A percentile compares a stretch with the other conserved stretches of the same genome.
These are phyloP conservation scores for Onychostruthus taczanowskii DNA, from an alignment of 2,113 vertebrate genomes.

Conservation along the genomic window DNA sequence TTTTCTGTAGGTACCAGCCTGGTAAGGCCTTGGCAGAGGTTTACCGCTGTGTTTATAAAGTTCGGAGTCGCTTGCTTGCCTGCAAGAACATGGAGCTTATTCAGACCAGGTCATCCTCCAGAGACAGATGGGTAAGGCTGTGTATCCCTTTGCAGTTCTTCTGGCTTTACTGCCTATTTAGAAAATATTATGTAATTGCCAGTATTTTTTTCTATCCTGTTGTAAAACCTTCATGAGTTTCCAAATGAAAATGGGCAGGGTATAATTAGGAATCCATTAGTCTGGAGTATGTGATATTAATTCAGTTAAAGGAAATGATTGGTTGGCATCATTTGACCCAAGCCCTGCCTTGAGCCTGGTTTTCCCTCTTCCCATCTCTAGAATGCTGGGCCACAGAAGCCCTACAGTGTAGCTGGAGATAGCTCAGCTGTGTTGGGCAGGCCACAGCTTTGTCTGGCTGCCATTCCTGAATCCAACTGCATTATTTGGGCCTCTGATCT, in stretches of 20 bases:
- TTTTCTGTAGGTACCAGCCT: conserved; percentile 86
- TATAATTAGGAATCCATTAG: background rate
- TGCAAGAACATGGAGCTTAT: conserved; percentile 97
- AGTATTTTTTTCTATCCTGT: background rate
- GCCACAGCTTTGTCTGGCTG: background rate
- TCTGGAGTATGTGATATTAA: background rate
- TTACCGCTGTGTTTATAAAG: conserved; percentile 93
- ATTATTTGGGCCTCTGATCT: background rate
- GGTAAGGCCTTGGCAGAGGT: conserved; percentile 91
- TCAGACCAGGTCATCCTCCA: conserved; percentile 88
- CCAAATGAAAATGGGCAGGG: background rate
- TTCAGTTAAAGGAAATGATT: background rate
- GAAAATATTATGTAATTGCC: background rate
- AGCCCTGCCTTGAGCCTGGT: background rate
- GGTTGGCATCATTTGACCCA: background rate
- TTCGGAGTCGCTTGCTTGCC: conserved; percentile 92
- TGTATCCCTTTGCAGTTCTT: background rate
- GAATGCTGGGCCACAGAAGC: background rate
- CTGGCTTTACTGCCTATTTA: background rate
- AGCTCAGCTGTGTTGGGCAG: background rate
- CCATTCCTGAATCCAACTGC: background rate
- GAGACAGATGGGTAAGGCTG: conserved; percentile 89
- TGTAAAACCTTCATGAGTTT: background rate
- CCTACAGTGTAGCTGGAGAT: background rate
- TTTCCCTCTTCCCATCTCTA: background rate